Percentiles rank a stretch among this genome's conserved stretches.
phyloP scores from a whole-genome alignment of 2,888 invertebrate species.

The Eristalis tenax region DNA sequence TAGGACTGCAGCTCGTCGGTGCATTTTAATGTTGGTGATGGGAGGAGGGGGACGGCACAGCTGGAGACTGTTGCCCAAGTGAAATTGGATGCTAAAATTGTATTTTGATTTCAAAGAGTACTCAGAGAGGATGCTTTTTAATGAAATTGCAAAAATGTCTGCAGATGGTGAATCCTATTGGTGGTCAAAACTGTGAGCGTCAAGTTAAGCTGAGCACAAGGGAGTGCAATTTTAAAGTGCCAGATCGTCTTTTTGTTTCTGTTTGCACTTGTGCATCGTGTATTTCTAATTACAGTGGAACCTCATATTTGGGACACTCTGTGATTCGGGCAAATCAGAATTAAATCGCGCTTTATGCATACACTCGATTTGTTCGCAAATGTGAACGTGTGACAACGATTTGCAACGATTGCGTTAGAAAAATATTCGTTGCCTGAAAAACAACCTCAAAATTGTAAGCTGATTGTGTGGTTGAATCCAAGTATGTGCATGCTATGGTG shows the following conservation, averaged over 20 bases:
- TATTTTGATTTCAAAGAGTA: constrained; percentile 9
- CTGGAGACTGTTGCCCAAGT: constrained; percentile 4
- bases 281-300: no score
- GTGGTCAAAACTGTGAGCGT: not conserved
- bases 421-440: no score
- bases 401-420: no score
- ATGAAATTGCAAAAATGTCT: constrained; percentile 10
- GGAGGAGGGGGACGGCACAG: not conserved
- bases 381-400: no score
- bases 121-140: not conserved
- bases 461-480: no score
- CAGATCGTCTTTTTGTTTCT: not conserved
- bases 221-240: not conserved
- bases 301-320: no score
- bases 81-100: constrained; percentile 1
- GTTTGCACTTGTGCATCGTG: not conserved
- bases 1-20: not conserved
- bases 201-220: not conserved
- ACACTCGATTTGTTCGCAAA: no score
- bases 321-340: no score
- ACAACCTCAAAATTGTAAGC: no score
- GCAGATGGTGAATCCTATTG: not conserved
- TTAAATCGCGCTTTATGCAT: no score
- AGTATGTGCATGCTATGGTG: no score
- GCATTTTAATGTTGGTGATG: not conserved